phyloP scores from a whole-genome alignment of 2,113 vertebrate genomes.

The Clinocottus analis region DNA sequence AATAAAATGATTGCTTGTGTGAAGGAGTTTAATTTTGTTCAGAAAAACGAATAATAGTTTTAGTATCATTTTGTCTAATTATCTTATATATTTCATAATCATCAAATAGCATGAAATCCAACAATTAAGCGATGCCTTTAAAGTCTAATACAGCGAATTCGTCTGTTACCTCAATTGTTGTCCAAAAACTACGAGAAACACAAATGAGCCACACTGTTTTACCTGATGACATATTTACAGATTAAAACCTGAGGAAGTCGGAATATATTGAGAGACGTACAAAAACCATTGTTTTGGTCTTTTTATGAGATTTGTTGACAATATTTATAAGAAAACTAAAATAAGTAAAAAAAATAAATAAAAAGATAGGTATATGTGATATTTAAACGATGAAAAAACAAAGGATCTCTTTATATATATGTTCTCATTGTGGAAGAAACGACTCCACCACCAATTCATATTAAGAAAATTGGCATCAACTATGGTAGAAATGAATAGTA shows the following conservation, averaged over 20 bases:
- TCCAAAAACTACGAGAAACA: too few relatives aligned
- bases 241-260: neutral
- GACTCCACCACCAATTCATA: neutral
- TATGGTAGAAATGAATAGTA: neutral
- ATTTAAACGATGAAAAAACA: neutral
- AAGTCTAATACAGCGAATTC: too few relatives aligned
- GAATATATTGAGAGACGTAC: neutral
- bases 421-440: neutral
- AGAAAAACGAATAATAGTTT: neutral
- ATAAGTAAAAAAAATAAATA: neutral
- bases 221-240: neutral
- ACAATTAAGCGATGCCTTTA: too few relatives aligned
- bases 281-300: neutral
- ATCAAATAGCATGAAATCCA: neutral
- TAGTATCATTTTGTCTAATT: neutral
- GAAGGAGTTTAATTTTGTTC: slow-evolving; percentile 38
- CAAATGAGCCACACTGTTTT: neutral
- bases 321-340: neutral
- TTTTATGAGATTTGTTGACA: neutral
- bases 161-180: too few relatives aligned
- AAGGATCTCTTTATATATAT: neutral
- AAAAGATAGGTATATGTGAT: neutral
- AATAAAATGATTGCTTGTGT: slow-evolving; percentile 82
- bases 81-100: neutral
- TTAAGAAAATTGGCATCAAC: neutral